Conservation (phyloP, 2,797 vertebrate genomes). For the Dendrocincla fuliginosa region DNA sequence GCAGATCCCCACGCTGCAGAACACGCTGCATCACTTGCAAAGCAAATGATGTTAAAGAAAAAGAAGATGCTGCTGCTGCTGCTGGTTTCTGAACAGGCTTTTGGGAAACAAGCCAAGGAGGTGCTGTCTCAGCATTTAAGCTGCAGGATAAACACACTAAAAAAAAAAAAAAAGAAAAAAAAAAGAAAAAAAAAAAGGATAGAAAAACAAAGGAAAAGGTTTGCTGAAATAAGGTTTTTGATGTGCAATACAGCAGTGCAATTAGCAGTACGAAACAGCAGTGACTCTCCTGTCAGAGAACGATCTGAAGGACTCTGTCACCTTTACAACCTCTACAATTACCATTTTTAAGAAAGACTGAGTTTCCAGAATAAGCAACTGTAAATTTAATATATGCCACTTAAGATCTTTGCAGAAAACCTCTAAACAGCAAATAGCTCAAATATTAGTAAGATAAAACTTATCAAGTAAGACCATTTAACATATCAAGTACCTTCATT, state of each 20-base stretch:
- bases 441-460: background rate
- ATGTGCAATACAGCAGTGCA: background rate
- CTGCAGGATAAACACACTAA: slow-evolving; percentile 24
- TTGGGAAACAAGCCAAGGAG: slow-evolving; percentile 72
- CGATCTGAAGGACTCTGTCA: background rate
- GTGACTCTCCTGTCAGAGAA: background rate
- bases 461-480: background rate
- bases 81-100: slow-evolving; percentile 55
- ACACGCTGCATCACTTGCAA: slow-evolving; percentile 68
- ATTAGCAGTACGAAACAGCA: background rate
- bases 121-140: slow-evolving; percentile 76
- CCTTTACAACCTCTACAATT: background rate
- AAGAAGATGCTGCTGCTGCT: slow-evolving; percentile 61
- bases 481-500: background rate
- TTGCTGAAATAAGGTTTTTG: slow-evolving; percentile 14
- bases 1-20: slow-evolving; percentile 72
- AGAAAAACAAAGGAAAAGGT: background rate
- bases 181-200: no score
- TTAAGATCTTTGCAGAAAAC: background rate
- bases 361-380: background rate
- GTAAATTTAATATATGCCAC: background rate
- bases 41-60: slow-evolving; percentile 60
- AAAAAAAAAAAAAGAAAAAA: background rate
- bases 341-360: background rate
- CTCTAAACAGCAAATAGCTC: background rate